Evolutionary conservation across 1,140 invertebrate species (phyloP), one percentile per base, ranked within the genome.

Genomic region (Steinernema khuongi): DNA sequence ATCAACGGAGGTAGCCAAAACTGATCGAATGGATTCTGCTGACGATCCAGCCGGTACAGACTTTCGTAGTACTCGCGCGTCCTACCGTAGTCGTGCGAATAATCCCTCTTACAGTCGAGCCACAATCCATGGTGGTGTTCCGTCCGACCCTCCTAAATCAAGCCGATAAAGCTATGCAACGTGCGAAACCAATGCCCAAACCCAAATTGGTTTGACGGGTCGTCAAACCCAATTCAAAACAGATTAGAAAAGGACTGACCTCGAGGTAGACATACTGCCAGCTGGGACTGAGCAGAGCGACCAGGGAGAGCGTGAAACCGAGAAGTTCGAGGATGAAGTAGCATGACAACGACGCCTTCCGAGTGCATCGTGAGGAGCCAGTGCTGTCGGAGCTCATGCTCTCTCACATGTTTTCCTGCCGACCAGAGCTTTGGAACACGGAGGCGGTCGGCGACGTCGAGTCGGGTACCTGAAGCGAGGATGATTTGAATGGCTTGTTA

Each of bases 61-160:
- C 74, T 85, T 67, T 85, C 84, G 69, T 84, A 84, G 44, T 84
- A 84, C 41, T 84, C 82, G 17, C 78, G 70, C 7, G 84, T 43
- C 44, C 81, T 29, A 22, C 82, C 82, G 75, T 84, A 84, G 43
- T 84, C 81, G 69, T 85, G 78, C 11, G 82, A 84, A 72, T 80
- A 84, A 60, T 84, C 82, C 18, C 82, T 72, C 71, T 84, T 84
- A 71, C 82, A 84, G 60, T 84, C 82, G 28, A 84, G 70, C 82
- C 82, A 84, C 11, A 84, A 72, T 18, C 82, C 82, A 68, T 84
- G 82, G 72, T 84, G 82, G 72, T 84, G 82, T 74, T 84, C 82
- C 14, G 82, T 84, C 68, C 82, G 50, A 22, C 82, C 84, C 26
- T 84, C 85, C 77, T 84, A 22, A 26, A 82, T 74, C 71, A 73